Evolutionary conservation across 2,888 invertebrate genomes (phyloP), one percentile per base, ranked within the genome.

Genomic region (Furcula furcula): DNA sequence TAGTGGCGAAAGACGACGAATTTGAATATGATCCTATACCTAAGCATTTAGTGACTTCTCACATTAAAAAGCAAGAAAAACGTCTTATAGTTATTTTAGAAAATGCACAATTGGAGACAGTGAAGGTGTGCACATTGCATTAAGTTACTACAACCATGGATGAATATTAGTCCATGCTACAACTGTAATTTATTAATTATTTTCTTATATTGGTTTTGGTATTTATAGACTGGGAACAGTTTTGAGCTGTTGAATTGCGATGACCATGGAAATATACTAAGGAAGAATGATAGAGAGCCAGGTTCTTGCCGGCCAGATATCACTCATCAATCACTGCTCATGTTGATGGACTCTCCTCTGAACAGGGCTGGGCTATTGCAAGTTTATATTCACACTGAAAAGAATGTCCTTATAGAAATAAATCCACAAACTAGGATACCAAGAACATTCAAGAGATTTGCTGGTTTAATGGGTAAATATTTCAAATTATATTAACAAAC

Each of bases 351-450:
- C 76, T 98, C 98, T 42, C 99, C 99, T 0, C 83, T 99, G 23
- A 99, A 99, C 76, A 91, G 99, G 59, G 98, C 98, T 26, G 98
- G 98, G 0, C 88, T 98, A 10, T 85, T 99, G n/a, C 98, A 99
- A 91, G 97, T 98, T 1, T 98, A 97, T 65, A 91, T 98, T 34
- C 96, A 95, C 62, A 98, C 98, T 3, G 95, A 94, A 64, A 95
- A 95, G 65, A 97, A 97, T 90, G 96, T 97, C 21, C 89, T 98
- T 0, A 97, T 98, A 59, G 97, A 98, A 92, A 92, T 98, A 16
- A 98, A 98, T 79, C 98, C 99, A 21, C 98, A 98, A 78, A 98
- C 98, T 0, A 92, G 98, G 66, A 97, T 99, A 81, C 99, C 99
- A 0, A 90, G 98, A 48, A 99, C 98, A 1, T 99, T 97, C 72